Percentiles rank a stretch among this genome's conserved stretches.
Evolutionary conservation across 1,140 invertebrate species (phyloP).

Genomic region (Megalonaias nervosa): DNA sequence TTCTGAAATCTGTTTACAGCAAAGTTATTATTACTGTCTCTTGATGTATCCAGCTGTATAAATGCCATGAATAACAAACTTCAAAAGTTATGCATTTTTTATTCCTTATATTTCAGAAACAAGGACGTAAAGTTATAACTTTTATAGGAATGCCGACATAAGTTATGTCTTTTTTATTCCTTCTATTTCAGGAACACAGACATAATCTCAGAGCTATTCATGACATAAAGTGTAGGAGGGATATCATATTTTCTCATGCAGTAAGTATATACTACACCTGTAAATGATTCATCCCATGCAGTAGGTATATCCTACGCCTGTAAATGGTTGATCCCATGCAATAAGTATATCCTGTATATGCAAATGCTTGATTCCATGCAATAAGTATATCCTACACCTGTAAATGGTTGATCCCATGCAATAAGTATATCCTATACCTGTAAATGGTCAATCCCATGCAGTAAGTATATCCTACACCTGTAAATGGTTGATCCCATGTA

Average conservation of each 20-base stretch:
- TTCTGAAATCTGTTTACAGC: not conserved
- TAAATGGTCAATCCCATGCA: no score
- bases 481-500: slow-evolving; percentile 79
- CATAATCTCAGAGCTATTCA: slow-evolving; percentile 61
- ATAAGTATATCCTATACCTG: slow-evolving; percentile 74
- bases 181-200: slow-evolving; percentile 56
- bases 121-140: no score
- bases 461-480: no score
- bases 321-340: slow-evolving; percentile 79
- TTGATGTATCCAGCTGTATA: not conserved
- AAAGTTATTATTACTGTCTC: not conserved
- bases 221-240: slow-evolving; percentile 76
- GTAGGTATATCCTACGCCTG: no score
- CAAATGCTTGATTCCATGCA: slow-evolving; percentile 80
- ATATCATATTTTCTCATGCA: slow-evolving; percentile 94
- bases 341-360: slow-evolving; percentile 74
- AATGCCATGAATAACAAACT: not conserved
- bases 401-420: slow-evolving; percentile 79
- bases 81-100: not conserved
- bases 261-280: slow-evolving; percentile 74
- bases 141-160: no score
- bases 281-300: no score
- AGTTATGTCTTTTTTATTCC: not conserved
- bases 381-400: slow-evolving; percentile 74
- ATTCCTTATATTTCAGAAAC: no score